Evolutionary conservation across 2,113 vertebrate species (phyloP).

Genomic region (Pseudorectes ferrugineus): DNA sequence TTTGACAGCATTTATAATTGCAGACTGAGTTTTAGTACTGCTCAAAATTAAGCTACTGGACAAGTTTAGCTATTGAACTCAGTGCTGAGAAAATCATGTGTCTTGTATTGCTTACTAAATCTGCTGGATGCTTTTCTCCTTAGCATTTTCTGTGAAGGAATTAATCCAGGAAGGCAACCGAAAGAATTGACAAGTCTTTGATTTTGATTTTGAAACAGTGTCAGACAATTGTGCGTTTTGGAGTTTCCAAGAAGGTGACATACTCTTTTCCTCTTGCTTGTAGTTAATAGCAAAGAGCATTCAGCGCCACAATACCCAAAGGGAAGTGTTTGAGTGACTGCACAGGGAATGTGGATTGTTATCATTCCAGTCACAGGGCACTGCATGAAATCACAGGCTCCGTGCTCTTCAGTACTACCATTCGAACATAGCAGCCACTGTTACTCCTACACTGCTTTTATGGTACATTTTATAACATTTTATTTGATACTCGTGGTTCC

Average conservation of each 20-base stretch:
- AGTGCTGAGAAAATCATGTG: background rate
- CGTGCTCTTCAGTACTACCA: background rate
- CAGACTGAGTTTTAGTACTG: background rate
- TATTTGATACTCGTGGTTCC: background rate
- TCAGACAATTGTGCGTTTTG: fast-evolving
- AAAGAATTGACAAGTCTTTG: background rate
- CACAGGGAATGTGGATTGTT: slow-evolving; percentile 23
- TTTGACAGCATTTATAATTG: background rate
- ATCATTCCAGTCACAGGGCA: slow-evolving; percentile 51
- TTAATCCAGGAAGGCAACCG: background rate
- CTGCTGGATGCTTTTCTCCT: background rate
- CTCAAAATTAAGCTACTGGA: background rate
- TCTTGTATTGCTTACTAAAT: background rate
- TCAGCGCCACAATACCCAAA: background rate
- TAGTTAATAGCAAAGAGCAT: slow-evolving; percentile 21
- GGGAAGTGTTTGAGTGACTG: slow-evolving; percentile 42
- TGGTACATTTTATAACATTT: background rate
- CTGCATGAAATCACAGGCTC: slow-evolving; percentile 8
- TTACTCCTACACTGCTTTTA: background rate
- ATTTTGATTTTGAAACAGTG: background rate
- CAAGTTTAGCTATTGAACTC: background rate
- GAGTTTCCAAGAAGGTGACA: background rate
- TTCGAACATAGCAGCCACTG: background rate
- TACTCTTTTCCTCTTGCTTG: background rate
- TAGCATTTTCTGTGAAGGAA: background rate